Evolutionary conservation across 2,113 vertebrate genomes (phyloP).

Genomic region (Spermophilus dauricus): DNA sequence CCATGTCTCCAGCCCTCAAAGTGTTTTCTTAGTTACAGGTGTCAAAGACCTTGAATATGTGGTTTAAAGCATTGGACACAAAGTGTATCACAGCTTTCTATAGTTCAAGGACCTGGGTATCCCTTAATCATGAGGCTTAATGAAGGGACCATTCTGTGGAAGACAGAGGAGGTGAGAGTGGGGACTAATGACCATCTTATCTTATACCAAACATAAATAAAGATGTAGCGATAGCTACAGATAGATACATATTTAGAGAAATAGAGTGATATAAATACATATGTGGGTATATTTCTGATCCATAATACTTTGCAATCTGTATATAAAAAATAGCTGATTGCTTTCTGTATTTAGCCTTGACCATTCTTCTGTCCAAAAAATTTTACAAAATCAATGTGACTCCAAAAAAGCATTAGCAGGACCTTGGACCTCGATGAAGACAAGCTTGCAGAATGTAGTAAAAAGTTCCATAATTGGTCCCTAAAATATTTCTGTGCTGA

Average conservation of each 20-base stretch:
- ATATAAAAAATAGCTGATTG: not conserved
- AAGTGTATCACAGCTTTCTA: not conserved
- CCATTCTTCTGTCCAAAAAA: constrained; percentile 26
- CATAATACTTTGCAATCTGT: not conserved
- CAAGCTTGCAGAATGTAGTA: not conserved
- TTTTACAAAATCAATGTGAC: constrained; percentile 17
- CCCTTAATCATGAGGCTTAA: not conserved
- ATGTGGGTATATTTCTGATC: not conserved
- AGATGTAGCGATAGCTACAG: not conserved
- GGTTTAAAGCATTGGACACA: not conserved
- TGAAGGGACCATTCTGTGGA: not conserved
- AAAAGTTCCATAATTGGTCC: not conserved
- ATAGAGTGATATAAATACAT: not conserved
- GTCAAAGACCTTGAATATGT: not conserved
- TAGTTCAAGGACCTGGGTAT: not conserved
- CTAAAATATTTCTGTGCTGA: not conserved
- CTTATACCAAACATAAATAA: not conserved
- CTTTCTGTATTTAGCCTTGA: constrained; percentile 52
- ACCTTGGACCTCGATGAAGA: not conserved
- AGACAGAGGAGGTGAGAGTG: not conserved
- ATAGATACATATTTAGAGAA: not conserved
- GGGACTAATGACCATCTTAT: not conserved
- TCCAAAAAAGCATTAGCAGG: not conserved
- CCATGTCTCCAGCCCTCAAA: not conserved
- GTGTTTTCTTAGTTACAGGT: not conserved